phyloP scores from a whole-genome alignment of 2,797 vertebrate genomes.

The Notolabrus celidotus region DNA sequence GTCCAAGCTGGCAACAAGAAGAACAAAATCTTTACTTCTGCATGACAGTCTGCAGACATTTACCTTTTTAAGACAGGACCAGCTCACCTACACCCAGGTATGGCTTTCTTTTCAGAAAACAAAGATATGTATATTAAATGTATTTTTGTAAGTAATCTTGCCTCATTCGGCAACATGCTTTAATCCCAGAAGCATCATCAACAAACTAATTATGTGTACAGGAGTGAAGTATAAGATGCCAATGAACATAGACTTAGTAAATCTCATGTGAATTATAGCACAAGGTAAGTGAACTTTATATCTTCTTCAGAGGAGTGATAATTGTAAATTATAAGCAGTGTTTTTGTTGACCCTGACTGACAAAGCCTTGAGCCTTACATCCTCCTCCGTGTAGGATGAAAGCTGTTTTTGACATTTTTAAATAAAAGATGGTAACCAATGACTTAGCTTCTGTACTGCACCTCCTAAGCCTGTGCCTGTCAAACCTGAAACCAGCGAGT shows the following conservation, averaged over 20 bases:
- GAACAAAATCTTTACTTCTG: conserved; percentile 56
- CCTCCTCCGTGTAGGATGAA: conserved; percentile 4
- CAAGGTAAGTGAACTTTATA: conserved; percentile 2
- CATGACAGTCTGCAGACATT: conserved; percentile 56
- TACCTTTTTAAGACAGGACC: conserved; percentile 16
- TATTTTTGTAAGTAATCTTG: no score
- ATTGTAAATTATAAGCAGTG: background rate
- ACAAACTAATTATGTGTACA: no score
- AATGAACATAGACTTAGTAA: background rate
- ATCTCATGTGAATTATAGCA: background rate
- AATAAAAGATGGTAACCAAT: conserved; percentile 49
- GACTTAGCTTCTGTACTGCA: conserved; percentile 26
- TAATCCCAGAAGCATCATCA: no score
- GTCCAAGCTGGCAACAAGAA: conserved; percentile 31
- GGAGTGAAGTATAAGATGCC: background rate
- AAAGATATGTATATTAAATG: no score
- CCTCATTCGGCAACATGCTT: no score
- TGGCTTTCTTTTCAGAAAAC: no score
- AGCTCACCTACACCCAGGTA: no score
- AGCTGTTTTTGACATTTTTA: conserved; percentile 36
- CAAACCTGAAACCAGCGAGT: conserved; percentile 39
- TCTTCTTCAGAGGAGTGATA: background rate
- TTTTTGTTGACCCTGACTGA: conserved; percentile 5
- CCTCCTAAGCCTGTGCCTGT: conserved; percentile 27
- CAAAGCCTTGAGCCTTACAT: background rate